Conservation (phyloP, 1,140 invertebrate genomes). For the Octopus bimaculoides region DNA sequence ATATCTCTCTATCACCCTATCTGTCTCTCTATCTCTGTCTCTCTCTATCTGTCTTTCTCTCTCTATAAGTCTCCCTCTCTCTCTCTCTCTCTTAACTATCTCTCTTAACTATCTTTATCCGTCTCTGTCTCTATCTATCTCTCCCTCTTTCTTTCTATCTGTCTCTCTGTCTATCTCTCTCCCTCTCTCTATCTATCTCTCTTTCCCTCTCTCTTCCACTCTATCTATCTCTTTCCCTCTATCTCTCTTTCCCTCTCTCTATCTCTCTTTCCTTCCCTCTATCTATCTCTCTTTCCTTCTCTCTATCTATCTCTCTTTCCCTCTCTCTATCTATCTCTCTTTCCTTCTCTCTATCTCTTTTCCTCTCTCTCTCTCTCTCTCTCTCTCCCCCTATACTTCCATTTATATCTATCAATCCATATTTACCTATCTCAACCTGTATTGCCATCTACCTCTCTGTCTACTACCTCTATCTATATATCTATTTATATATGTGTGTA, state of each 20-base stretch:
- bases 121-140: neutral
- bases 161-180: neutral
- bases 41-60: neutral
- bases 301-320: neutral
- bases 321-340: neutral
- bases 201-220: neutral
- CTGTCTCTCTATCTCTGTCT: neutral
- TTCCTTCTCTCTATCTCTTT: neutral
- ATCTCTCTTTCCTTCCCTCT: neutral
- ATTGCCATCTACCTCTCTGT: neutral
- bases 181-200: neutral
- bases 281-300: neutral
- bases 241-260: neutral
- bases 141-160: neutral
- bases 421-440: neutral
- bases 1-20: neutral
- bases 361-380: neutral
- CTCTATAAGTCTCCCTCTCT: neutral
- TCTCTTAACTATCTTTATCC: neutral
- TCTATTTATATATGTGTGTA: no score
- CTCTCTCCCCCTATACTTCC: neutral
- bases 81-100: neutral
- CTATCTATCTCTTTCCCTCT: no score
- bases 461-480: neutral
- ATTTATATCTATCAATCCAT: neutral